A percentile compares a stretch with the other conserved stretches of the same genome.
These are phyloP conservation scores for Tromatobia lineatoria DNA, from an alignment of 2,888 invertebrate species.

Conservation along the genomic window DNA sequence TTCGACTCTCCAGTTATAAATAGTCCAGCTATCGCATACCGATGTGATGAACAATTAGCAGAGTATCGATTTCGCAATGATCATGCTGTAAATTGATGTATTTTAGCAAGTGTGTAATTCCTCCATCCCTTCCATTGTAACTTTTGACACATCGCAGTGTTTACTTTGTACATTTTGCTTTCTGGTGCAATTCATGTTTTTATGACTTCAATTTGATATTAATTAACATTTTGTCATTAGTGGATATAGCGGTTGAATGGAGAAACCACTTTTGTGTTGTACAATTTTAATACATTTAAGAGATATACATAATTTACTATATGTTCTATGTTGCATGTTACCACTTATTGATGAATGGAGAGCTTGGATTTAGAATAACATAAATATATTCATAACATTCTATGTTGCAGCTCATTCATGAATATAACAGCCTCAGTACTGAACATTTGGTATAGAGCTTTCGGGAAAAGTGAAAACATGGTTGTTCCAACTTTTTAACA, in stretches of 20 bases:
- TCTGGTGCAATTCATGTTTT: background rate
- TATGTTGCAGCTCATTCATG: background rate
- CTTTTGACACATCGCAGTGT: background rate
- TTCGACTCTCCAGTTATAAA: conserved; percentile 15
- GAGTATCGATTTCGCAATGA: background rate
- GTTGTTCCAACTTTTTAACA: too few relatives aligned
- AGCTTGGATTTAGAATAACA: background rate
- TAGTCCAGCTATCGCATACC: background rate
- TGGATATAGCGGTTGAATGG: background rate
- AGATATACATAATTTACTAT: background rate
- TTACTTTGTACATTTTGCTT: background rate
- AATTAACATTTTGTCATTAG: background rate
- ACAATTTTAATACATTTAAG: background rate
- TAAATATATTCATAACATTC: background rate
- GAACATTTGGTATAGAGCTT: background rate
- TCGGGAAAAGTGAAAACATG: too few relatives aligned
- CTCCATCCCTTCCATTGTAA: background rate
- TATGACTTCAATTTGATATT: too few relatives aligned
- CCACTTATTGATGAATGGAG: background rate
- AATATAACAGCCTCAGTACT: background rate
- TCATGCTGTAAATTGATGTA: background rate
- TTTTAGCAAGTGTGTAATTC: background rate
- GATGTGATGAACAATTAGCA: conserved; percentile 4
- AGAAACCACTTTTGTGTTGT: background rate
- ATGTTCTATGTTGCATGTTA: background rate